Conservation (phyloP, 2,888 invertebrate genomes). For the Tetrapedia diversipes region DNA sequence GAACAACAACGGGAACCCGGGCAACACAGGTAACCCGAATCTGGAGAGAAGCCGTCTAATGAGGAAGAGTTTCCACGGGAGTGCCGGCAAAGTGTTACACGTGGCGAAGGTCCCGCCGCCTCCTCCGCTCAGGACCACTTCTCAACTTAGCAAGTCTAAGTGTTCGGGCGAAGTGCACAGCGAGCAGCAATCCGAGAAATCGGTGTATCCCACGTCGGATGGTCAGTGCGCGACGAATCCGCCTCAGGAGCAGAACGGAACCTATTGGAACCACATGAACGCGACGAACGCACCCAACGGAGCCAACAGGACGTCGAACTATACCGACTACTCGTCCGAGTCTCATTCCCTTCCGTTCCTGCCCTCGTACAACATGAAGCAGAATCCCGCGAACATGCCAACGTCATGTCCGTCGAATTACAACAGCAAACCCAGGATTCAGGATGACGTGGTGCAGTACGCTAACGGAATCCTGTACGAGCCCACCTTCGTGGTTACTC, state of each 20-base stretch:
- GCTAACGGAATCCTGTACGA: conserved; percentile 82
- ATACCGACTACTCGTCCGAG: conserved; percentile 82
- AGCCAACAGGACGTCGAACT: conserved; percentile 69
- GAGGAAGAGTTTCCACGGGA: conserved; percentile 95
- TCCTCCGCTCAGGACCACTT: conserved; percentile 93
- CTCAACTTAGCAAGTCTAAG: conserved; percentile 90
- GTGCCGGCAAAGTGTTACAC: conserved; percentile 91
- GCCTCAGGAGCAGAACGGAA: conserved; percentile 82
- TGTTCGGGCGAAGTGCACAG: conserved; percentile 84
- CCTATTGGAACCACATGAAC: conserved; percentile 78
- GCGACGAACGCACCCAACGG: conserved; percentile 65
- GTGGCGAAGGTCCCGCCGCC: conserved; percentile 93
- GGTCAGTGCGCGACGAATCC: conserved; percentile 56
- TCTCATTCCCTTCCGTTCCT: conserved; percentile 87
- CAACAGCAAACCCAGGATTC: conserved; percentile 77
- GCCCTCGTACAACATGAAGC: conserved; percentile 84
- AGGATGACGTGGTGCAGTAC: conserved; percentile 83
- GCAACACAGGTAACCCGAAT: conserved; percentile 89
- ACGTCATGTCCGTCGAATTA: conserved; percentile 68
- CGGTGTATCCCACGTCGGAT: conserved; percentile 67
- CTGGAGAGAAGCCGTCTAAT: conserved; percentile 93
- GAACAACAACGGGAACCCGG: conserved; percentile 78
- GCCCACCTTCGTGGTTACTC: conserved; percentile 87
- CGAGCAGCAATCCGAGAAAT: conserved; percentile 78
- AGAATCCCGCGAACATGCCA: conserved; percentile 58